A percentile compares a stretch with the other conserved stretches of the same genome.
Evolutionary conservation across 2,113 vertebrate species (phyloP).

Genomic region (Anhinga anhinga): DNA sequence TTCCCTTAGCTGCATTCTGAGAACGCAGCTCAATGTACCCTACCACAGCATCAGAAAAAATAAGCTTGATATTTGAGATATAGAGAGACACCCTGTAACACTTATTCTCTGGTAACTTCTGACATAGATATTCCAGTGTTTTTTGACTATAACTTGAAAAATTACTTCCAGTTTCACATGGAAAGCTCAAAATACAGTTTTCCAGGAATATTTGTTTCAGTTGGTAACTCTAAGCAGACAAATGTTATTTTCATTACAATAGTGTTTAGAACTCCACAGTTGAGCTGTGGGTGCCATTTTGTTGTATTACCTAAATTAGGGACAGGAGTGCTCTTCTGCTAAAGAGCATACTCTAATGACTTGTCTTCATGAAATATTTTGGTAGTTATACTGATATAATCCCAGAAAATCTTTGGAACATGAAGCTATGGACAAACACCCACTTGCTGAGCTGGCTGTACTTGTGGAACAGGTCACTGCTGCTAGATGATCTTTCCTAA

Average conservation of each 20-base stretch:
- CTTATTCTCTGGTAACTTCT: neutral
- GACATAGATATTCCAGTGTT: neutral
- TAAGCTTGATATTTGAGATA: neutral
- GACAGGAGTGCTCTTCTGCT: neutral
- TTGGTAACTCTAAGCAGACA: neutral
- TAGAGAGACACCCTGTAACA: neutral
- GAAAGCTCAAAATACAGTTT: neutral
- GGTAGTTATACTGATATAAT: neutral
- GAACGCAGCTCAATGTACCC: neutral
- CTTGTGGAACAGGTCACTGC: neutral
- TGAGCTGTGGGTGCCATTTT: neutral
- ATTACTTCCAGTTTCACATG: neutral
- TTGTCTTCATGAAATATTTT: neutral
- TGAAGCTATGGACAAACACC: neutral
- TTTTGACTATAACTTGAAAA: neutral
- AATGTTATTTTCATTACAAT: neutral
- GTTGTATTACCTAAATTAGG: neutral
- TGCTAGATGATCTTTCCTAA: neutral
- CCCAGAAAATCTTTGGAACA: neutral
- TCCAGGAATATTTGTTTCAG: neutral
- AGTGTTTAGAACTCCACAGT: neutral
- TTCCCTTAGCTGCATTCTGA: neutral
- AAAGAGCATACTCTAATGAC: neutral
- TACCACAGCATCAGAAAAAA: neutral
- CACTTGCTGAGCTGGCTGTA: neutral